Percentiles rank a stretch among this genome's conserved stretches.
Evolutionary conservation across 2,797 vertebrate species (phyloP).

Genomic region (Alexandromys oeconomus): DNA sequence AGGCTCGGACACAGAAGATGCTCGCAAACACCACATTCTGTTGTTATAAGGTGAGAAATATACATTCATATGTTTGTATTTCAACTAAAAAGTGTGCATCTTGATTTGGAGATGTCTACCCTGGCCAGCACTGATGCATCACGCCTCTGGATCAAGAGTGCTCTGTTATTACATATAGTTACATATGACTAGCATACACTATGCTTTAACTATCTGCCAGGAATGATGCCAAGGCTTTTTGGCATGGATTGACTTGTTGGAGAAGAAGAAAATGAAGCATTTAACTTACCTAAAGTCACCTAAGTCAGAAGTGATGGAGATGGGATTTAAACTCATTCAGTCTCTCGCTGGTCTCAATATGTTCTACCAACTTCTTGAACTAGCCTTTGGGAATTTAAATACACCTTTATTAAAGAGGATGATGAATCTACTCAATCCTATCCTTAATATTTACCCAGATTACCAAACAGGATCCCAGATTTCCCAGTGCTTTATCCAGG

Average conservation of each 20-base stretch:
- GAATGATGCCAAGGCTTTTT: neutral
- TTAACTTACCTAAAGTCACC: neutral
- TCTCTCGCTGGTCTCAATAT: neutral
- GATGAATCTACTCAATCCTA: neutral
- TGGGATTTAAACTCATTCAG: neutral
- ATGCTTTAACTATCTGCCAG: neutral
- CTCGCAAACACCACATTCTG: neutral
- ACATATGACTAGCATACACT: neutral
- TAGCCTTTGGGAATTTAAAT: neutral
- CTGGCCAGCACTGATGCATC: neutral
- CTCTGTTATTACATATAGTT: neutral
- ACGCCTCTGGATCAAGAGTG: neutral
- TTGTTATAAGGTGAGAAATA: constrained; percentile 37
- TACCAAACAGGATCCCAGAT: neutral
- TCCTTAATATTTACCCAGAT: neutral
- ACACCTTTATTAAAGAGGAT: constrained; percentile 7
- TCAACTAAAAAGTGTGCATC: neutral
- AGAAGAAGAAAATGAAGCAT: neutral
- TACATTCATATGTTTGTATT: neutral
- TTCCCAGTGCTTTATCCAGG: neutral
- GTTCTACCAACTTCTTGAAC: neutral
- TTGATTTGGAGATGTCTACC: constrained; percentile 1
- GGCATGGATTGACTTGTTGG: neutral
- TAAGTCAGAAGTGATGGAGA: neutral
- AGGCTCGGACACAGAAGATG: constrained; percentile 7